These are phyloP conservation scores for Hydrophis major DNA, from an alignment of 2,797 vertebrate genomes.

Conservation along the genomic window DNA sequence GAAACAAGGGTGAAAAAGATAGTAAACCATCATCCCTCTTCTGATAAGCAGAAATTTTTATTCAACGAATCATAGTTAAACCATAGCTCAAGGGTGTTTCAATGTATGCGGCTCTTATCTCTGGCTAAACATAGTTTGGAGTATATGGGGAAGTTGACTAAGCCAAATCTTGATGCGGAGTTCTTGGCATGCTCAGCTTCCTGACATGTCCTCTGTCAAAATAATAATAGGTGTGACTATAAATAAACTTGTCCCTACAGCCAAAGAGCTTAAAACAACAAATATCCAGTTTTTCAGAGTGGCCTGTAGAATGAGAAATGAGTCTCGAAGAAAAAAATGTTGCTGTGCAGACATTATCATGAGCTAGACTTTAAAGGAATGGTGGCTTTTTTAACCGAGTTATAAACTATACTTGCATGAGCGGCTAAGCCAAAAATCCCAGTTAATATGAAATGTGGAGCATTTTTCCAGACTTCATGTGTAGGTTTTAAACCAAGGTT, in stretches of 20 bases:
- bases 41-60: neutral
- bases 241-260: neutral
- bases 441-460: neutral
- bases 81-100: neutral
- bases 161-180: neutral
- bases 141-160: neutral
- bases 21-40: neutral
- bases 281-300: neutral
- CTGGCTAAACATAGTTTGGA: neutral
- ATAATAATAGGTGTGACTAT: neutral
- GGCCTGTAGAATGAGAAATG: neutral
- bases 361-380: neutral
- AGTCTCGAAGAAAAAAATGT: neutral
- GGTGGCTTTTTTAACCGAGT: neutral
- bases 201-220: too few species aligned
- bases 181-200: neutral
- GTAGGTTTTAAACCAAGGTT: neutral
- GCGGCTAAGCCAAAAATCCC: neutral
- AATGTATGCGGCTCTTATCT: neutral
- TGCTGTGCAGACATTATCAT: neutral
- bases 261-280: neutral
- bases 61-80: neutral
- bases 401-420: neutral
- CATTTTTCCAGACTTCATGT: neutral
- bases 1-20: neutral